A percentile compares a stretch with the other conserved stretches of the same genome.
Conservation (phyloP, 2,888 invertebrate species). For the Cheilosia variabilis region DNA sequence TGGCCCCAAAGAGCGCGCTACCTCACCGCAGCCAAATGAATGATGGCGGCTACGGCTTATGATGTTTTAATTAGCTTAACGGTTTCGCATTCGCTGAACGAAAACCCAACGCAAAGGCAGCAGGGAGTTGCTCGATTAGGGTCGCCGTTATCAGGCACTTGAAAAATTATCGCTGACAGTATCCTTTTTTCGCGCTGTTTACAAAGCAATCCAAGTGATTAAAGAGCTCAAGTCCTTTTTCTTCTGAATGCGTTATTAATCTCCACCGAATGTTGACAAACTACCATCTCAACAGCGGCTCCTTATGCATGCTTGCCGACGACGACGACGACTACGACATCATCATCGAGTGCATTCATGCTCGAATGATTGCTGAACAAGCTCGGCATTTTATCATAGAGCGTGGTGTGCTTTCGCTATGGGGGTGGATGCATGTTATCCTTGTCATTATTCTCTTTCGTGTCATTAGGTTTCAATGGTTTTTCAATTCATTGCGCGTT, state of each 20-base stretch:
- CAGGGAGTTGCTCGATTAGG: conserved; percentile 5
- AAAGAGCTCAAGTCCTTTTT: conserved; percentile 52
- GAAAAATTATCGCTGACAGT: conserved; percentile 59
- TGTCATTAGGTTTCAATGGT: conserved; percentile 83
- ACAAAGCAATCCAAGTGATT: conserved; percentile 66
- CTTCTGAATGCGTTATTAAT: conserved; percentile 66
- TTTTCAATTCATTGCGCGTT: conserved; percentile 77
- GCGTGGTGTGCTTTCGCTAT: neutral
- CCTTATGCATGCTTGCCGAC: conserved; percentile 40
- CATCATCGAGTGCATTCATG: conserved; percentile 74
- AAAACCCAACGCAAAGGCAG: conserved; percentile 12
- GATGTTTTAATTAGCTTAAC: conserved; percentile 64
- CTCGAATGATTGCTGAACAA: conserved; percentile 74
- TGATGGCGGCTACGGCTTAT: conserved; percentile 11
- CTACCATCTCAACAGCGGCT: conserved; percentile 61
- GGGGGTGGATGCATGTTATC: conserved; percentile 64
- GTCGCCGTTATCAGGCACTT: conserved; percentile 41
- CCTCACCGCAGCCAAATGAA: conserved; percentile 21
- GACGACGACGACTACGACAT: conserved; percentile 51
- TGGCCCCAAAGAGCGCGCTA: conserved; percentile 17
- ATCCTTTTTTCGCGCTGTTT: conserved; percentile 61
- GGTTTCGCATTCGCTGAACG: conserved; percentile 2
- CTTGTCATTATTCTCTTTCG: conserved; percentile 83
- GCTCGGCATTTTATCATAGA: conserved; percentile 69
- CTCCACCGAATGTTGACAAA: conserved; percentile 69